phyloP scores from a whole-genome alignment of 2,113 vertebrate species.

The Aegypius monachus region DNA sequence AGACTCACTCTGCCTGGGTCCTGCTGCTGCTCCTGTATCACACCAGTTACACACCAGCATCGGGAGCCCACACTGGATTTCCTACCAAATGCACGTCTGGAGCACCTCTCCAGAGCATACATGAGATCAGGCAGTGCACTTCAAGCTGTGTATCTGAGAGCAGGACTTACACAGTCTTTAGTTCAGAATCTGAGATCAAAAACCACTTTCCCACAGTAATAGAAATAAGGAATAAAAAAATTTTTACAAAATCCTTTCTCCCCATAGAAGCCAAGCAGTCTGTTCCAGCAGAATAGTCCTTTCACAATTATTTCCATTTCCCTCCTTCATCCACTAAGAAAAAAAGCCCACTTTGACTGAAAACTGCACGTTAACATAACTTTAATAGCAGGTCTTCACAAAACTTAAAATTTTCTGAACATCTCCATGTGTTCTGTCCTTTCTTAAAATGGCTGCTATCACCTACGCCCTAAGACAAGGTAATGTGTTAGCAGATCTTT shows the following conservation, averaged over 20 bases:
- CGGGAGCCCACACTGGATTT: background rate
- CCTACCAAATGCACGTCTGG: background rate
- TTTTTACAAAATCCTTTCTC: background rate
- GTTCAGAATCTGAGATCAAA: background rate
- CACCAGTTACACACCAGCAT: background rate
- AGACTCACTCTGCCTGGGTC: background rate
- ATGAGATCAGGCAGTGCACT: background rate
- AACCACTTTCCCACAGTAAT: background rate
- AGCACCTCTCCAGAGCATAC: background rate
- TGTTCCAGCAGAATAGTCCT: background rate
- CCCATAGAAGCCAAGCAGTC: background rate
- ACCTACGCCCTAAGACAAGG: background rate
- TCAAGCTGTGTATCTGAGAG: background rate
- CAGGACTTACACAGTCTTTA: background rate
- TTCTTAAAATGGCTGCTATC: background rate
- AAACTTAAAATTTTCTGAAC: background rate
- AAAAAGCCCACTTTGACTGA: background rate
- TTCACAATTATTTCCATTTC: background rate
- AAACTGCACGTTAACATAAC: background rate
- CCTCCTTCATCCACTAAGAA: background rate
- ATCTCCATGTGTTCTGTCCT: background rate
- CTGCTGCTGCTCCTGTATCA: background rate
- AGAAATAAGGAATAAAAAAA: background rate
- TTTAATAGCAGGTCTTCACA: background rate
- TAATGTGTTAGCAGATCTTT: background rate